Evolutionary conservation across 2,113 vertebrate species (phyloP).

Genomic region (Rhineura floridana): DNA sequence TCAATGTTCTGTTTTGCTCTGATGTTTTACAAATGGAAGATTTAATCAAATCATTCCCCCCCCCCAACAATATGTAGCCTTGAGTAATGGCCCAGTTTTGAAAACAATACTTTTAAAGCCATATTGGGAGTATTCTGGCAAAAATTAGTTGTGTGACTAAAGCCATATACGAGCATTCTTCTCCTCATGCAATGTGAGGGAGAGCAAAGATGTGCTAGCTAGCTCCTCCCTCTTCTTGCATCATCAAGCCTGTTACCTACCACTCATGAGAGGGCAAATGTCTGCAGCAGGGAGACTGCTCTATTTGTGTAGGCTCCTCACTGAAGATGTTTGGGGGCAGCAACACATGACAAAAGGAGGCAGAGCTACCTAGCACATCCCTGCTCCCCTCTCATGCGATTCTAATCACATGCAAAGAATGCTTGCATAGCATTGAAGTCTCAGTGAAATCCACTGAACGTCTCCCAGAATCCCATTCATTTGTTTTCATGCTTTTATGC

Average conservation of each 20-base stretch:
- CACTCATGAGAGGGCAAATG: neutral
- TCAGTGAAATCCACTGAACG: neutral
- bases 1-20: neutral
- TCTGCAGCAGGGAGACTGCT: neutral
- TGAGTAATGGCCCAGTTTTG: neutral
- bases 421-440: neutral
- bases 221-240: neutral
- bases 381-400: neutral
- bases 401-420: neutral
- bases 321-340: too few relatives aligned
- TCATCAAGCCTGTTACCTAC: neutral
- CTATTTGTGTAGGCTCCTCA: neutral
- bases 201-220: neutral
- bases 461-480: neutral
- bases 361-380: too few relatives aligned
- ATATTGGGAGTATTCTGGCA: neutral
- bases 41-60: neutral
- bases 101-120: neutral
- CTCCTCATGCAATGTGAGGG: too few relatives aligned
- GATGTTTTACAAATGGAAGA: constrained; percentile 3
- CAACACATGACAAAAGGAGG: too few relatives aligned
- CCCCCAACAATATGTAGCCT: neutral
- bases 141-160: neutral
- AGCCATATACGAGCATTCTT: neutral
- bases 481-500: neutral